Evolutionary conservation across 2,797 vertebrate species (phyloP), one percentile per base, ranked within the genome.

Genomic region (Columba guinea): DNA sequence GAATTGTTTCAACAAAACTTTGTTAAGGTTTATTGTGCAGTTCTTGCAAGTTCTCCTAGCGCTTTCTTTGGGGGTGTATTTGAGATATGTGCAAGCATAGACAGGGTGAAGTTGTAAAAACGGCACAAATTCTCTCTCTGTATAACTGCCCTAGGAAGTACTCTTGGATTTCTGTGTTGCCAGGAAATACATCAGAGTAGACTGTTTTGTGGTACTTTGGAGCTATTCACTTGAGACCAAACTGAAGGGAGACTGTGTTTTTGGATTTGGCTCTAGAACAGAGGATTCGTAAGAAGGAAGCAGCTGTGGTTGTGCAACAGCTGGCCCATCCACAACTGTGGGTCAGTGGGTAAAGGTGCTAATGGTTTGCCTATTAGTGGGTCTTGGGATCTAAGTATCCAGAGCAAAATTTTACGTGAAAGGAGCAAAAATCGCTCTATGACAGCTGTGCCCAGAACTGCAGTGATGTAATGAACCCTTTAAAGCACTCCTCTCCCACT

Each of bases 401-500:
- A 62, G 49, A 67, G 7, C 11, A 34, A 96, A 93, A 52, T 90
- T 73, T 89, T 83, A 56, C 34, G 19, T 48, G 44, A 69, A 80
- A 77, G 24, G 5, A 87, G 26, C 5, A 90, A 70, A 93, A 89
- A 59, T 39, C 90, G 20, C 19, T 52, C 1, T 44, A 65, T 46
- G 37, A 82, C 70, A 79, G 41, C 37, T 60, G 28, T 71, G 23
- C 15, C 17, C 21, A 71, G 46, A 89, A 60, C 49, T 70, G 67
- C 15, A 58, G 15, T 22, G 34, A 51, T 80, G 62, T 62, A 86
- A 83, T 19, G 13, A 80, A 81, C 7, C 20, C 32, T 58, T 81
- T 44, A 83, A n/a, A 87, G 13, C 26, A 23, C 34, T 64, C 35
- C 34, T 4, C 10, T 74, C 26, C 22, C 27, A 46, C 44, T 16